Evolutionary conservation across 1,140 invertebrate genomes (phyloP).

Genomic region (Oncopodura yosiiana): DNA sequence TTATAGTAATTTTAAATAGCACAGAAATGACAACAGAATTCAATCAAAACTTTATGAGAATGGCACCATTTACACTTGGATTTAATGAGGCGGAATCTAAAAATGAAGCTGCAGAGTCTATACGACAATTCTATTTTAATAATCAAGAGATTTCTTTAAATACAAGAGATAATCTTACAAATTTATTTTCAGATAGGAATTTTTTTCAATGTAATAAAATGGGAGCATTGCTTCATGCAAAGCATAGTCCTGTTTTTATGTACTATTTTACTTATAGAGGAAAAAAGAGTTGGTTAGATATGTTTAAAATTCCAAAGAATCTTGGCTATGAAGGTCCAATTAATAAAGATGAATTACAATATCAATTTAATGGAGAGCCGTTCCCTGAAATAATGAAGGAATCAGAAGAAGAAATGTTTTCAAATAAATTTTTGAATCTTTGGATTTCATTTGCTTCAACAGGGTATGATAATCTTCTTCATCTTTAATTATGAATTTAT

Average conservation of each 20-base stretch:
- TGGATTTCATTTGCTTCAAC: conserved; percentile 16
- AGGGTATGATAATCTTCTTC: conserved; percentile 1
- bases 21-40: conserved; percentile 19
- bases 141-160: conserved; percentile 7
- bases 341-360: conserved; percentile 16
- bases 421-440: conserved; percentile 12
- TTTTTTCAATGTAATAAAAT: conserved; percentile 10
- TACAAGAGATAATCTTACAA: conserved; percentile 12
- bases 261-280: conserved; percentile 9
- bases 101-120: not conserved
- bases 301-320: conserved; percentile 15
- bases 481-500: not conserved
- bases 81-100: conserved; percentile 7
- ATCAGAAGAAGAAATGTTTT: conserved; percentile 12
- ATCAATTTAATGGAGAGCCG: conserved; percentile 5
- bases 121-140: conserved; percentile 17
- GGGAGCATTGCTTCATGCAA: conserved; percentile 5
- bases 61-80: conserved; percentile 21
- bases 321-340: conserved; percentile 9
- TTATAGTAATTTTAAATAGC: conserved; percentile 19
- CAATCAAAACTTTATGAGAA: conserved; percentile 19
- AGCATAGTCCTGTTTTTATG: conserved; percentile 16
- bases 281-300: conserved; percentile 12
- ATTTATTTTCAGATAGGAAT: conserved; percentile 12
- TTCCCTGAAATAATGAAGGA: conserved; percentile 15